These are phyloP conservation scores for Larimichthys crocea DNA, from an alignment of 2,113 vertebrate species.

Conservation along the genomic window DNA sequence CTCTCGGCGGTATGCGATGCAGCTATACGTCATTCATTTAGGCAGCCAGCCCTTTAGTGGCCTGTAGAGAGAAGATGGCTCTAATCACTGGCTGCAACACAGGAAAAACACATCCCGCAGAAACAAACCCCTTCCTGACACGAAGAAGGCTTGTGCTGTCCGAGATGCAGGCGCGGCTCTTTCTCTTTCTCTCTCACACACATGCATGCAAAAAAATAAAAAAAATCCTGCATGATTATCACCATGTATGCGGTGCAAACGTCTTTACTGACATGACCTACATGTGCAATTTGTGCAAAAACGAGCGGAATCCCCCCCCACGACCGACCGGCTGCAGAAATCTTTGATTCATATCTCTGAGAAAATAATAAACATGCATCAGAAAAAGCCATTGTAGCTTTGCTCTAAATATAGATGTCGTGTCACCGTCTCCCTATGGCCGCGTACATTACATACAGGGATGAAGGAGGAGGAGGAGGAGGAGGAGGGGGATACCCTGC, in stretches of 20 bases:
- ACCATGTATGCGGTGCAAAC: slow-evolving; percentile 23
- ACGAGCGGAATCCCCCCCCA: slow-evolving; percentile 48
- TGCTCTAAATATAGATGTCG: slow-evolving; percentile 79
- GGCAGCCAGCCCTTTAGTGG: slow-evolving; percentile 62
- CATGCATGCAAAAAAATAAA: too few species aligned
- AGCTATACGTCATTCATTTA: slow-evolving; percentile 79
- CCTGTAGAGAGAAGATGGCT: slow-evolving; percentile 73
- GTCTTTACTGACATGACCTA: slow-evolving; percentile 58
- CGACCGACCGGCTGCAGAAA: slow-evolving; percentile 1
- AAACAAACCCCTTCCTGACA: slow-evolving; percentile 67
- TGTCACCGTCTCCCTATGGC: slow-evolving; percentile 63
- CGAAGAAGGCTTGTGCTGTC: slow-evolving; percentile 24
- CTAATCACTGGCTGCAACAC: slow-evolving; percentile 75
- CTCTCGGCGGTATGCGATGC: slow-evolving; percentile 46
- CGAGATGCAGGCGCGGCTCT: slow-evolving; percentile 53
- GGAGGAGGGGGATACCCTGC: slow-evolving; percentile 69
- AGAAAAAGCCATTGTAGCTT: slow-evolving; percentile 52
- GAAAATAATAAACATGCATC: slow-evolving; percentile 36
- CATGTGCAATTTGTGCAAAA: slow-evolving; percentile 49
- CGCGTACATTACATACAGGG: slow-evolving; percentile 46
- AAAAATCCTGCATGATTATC: background rate
- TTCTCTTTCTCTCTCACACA: slow-evolving; percentile 15
- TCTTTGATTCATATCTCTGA: slow-evolving; percentile 24
- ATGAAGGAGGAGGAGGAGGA: background rate
- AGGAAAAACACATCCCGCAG: slow-evolving; percentile 71